phyloP scores from a whole-genome alignment of 2,113 vertebrate genomes.

The Serinus canaria region DNA sequence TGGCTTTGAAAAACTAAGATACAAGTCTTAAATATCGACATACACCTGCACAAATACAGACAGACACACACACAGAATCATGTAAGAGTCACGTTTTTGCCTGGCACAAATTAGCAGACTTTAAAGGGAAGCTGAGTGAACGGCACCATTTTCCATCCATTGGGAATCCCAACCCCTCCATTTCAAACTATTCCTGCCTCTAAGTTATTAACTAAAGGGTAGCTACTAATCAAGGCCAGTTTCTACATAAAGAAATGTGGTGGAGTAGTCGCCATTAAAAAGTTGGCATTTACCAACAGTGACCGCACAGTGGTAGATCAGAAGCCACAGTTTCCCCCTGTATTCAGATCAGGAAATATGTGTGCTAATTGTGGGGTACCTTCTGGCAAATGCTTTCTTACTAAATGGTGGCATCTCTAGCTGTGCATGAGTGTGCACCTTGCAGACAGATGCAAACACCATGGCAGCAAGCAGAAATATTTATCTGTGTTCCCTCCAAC shows the following conservation, averaged over 20 bases:
- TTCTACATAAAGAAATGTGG: constrained; percentile 36
- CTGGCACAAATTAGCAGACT: not conserved
- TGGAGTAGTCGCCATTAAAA: not conserved
- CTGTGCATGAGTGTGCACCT: not conserved
- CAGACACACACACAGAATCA: not conserved
- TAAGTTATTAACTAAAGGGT: constrained; percentile 31
- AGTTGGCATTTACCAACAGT: constrained; percentile 37
- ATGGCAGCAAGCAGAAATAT: not conserved
- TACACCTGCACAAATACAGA: constrained; percentile 20
- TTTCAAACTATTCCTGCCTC: not conserved
- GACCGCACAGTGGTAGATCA: constrained; percentile 7
- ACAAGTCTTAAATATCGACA: not conserved
- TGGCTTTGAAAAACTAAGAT: constrained; percentile 30
- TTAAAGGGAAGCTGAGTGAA: not conserved
- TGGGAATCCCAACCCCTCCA: not conserved
- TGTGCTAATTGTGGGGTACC: not conserved
- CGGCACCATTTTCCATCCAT: not conserved
- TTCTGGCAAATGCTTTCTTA: not conserved
- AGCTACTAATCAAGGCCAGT: constrained; percentile 36
- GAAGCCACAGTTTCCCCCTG: constrained; percentile 33
- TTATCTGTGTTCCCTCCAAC: not conserved
- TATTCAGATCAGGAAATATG: constrained; percentile 23
- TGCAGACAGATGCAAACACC: not conserved
- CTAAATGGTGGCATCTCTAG: not conserved
- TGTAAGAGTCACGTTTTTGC: not conserved